These are phyloP conservation scores for Diaprepes abbreviatus DNA, from an alignment of 2,888 invertebrate species.

Conservation along the genomic window DNA sequence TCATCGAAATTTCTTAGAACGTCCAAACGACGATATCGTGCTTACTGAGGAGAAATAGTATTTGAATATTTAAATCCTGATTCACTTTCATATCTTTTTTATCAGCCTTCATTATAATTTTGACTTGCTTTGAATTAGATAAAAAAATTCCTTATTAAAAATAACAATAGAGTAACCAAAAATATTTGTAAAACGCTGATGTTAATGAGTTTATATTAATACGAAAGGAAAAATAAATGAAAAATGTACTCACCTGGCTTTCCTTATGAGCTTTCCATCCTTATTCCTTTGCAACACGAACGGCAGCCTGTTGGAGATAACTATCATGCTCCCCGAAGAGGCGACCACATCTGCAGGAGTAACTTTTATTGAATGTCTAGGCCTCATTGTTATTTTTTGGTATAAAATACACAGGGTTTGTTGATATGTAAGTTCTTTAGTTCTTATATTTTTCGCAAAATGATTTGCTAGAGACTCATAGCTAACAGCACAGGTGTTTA, in stretches of 20 bases:
- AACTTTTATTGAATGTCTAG: constrained; percentile 34
- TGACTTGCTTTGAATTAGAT: too few relatives aligned
- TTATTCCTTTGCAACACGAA: constrained; percentile 86
- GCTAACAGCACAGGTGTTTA: constrained; percentile 1
- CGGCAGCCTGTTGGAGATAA: constrained; percentile 91
- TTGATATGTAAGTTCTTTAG: too few relatives aligned
- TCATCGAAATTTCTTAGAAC: too few relatives aligned
- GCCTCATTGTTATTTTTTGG: constrained; percentile 21
- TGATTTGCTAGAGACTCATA: constrained; percentile 30
- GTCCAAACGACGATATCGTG: too few relatives aligned
- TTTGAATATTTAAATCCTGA: too few relatives aligned
- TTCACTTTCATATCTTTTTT: too few relatives aligned
- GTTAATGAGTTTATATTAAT: too few relatives aligned
- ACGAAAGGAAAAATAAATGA: not conserved
- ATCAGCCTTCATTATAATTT: too few relatives aligned
- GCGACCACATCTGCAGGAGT: constrained; percentile 65
- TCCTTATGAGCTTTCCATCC: constrained; percentile 81
- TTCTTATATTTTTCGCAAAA: not conserved
- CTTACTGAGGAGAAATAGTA: too few relatives aligned
- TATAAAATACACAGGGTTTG: constrained; percentile 4
- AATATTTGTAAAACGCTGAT: too few relatives aligned
- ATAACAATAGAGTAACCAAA: too few relatives aligned
- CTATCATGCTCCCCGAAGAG: constrained; percentile 82
- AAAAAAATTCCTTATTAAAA: too few relatives aligned
- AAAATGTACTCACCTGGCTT: constrained; percentile 79